A percentile compares a stretch with the other conserved stretches of the same genome.
Conservation (phyloP, 1,140 invertebrate genomes). For the Penaeus chinensis region DNA sequence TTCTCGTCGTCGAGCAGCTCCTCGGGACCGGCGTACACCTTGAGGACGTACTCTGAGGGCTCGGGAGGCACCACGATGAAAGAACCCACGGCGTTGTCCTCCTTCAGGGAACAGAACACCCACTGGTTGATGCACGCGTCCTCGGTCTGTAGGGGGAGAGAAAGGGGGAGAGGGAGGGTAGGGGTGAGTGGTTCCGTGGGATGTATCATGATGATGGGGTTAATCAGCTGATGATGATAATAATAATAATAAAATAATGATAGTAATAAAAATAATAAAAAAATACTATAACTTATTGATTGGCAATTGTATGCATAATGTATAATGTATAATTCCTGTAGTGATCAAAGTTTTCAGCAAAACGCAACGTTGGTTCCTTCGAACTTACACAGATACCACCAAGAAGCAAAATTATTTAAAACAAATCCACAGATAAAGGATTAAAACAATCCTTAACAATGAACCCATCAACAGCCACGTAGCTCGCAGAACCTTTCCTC, state of each 20-base stretch:
- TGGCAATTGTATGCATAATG: too few relatives aligned
- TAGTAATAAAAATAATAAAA: too few relatives aligned
- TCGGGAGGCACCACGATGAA: slow-evolving; percentile 67
- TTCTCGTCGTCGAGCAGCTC: slow-evolving; percentile 65
- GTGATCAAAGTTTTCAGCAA: too few relatives aligned
- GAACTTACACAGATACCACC: not conserved
- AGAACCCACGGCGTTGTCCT: slow-evolving; percentile 63
- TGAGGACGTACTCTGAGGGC: slow-evolving; percentile 66
- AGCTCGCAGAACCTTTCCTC: not conserved
- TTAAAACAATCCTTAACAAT: not conserved
- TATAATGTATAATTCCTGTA: not conserved
- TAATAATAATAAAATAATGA: too few relatives aligned
- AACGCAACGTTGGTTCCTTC: not conserved
- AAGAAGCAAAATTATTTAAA: not conserved
- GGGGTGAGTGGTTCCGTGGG: not conserved
- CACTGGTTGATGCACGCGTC: slow-evolving; percentile 66
- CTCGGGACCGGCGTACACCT: slow-evolving; percentile 67
- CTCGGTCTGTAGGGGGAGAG: slow-evolving; percentile 60
- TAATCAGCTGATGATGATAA: not conserved
- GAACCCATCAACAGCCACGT: not conserved
- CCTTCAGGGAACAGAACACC: slow-evolving; percentile 68
- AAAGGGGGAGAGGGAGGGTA: not conserved
- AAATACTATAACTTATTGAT: too few relatives aligned
- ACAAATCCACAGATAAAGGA: not conserved
- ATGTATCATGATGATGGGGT: not conserved